These are phyloP conservation scores for Argyresthia albistria DNA, from an alignment of 2,888 invertebrate species.

Conservation along the genomic window DNA sequence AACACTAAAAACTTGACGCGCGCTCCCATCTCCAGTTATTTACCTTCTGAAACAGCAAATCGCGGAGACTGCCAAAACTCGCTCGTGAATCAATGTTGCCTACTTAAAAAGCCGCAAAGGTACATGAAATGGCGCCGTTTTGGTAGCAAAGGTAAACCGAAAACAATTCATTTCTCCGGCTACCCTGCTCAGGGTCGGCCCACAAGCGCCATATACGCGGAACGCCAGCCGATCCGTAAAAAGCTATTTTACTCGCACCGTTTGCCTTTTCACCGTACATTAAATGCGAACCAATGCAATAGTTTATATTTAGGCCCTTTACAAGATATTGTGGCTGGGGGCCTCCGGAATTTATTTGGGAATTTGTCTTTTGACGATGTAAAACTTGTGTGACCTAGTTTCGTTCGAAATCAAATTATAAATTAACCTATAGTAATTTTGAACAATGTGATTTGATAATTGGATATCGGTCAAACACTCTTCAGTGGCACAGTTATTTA, in stretches of 20 bases:
- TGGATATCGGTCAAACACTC: no score
- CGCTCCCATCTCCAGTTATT: background rate
- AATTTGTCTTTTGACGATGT: no score
- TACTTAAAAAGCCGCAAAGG: conserved; percentile 53
- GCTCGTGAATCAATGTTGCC: conserved; percentile 15
- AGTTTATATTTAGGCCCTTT: conserved; percentile 33
- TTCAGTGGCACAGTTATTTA: no score
- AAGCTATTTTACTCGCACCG: conserved; percentile 61
- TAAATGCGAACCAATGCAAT: conserved; percentile 52
- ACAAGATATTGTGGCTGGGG: background rate
- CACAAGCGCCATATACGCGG: conserved; percentile 27
- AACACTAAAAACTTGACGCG: background rate
- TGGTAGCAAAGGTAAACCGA: conserved; percentile 45
- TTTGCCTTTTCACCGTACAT: conserved; percentile 62
- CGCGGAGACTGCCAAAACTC: background rate
- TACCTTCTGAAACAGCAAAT: background rate
- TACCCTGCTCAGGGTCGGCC: conserved; percentile 12
- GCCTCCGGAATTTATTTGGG: no score
- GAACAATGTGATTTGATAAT: no score
- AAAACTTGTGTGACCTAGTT: no score
- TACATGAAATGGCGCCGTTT: conserved; percentile 50
- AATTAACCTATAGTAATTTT: no score
- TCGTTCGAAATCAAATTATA: no score
- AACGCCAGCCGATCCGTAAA: conserved; percentile 62
- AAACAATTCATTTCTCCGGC: conserved; percentile 57